Evolutionary conservation across 2,113 vertebrate species (phyloP).

Genomic region (Sebastes fasciatus): DNA sequence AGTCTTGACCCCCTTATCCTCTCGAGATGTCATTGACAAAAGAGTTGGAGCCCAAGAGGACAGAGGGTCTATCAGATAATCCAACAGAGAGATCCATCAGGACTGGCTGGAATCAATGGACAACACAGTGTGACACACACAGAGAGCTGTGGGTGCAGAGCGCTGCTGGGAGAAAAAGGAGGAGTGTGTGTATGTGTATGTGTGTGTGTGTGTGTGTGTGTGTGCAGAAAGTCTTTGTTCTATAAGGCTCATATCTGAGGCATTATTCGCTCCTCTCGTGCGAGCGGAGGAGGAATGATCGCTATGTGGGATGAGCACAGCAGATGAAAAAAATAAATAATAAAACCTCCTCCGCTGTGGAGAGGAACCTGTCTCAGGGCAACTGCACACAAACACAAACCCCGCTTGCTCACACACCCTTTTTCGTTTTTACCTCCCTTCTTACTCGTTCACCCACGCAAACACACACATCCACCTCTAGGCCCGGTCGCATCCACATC

Average conservation of each 20-base stretch:
- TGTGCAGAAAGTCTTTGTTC: slow-evolving; percentile 65
- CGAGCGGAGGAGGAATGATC: slow-evolving; percentile 79
- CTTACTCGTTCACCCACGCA: slow-evolving; percentile 55
- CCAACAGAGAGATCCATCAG: slow-evolving; percentile 51
- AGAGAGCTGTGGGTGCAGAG: slow-evolving; percentile 49
- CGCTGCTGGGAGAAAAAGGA: slow-evolving; percentile 23
- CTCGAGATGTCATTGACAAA: neutral
- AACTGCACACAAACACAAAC: slow-evolving; percentile 21
- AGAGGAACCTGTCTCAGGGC: slow-evolving; percentile 63
- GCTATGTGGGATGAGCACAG: slow-evolving; percentile 79
- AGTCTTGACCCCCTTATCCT: neutral
- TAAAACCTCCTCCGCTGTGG: slow-evolving; percentile 41
- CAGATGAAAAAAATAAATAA: slow-evolving; percentile 16
- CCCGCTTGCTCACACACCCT: slow-evolving; percentile 26
- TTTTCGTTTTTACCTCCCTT: slow-evolving; percentile 8
- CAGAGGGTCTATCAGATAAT: slow-evolving; percentile 55
- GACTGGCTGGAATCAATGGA: slow-evolving; percentile 54
- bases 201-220: slow-evolving; percentile 22
- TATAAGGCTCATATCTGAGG: slow-evolving; percentile 73
- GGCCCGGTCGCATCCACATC: slow-evolving; percentile 43
- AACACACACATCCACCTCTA: slow-evolving; percentile 47
- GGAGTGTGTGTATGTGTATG: slow-evolving; percentile 20
- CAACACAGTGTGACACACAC: slow-evolving; percentile 49
- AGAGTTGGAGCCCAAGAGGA: slow-evolving; percentile 1
- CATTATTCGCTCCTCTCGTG: slow-evolving; percentile 72